Conservation (phyloP, 1,140 invertebrate species). For the Pristionchus pacificus region DNA sequence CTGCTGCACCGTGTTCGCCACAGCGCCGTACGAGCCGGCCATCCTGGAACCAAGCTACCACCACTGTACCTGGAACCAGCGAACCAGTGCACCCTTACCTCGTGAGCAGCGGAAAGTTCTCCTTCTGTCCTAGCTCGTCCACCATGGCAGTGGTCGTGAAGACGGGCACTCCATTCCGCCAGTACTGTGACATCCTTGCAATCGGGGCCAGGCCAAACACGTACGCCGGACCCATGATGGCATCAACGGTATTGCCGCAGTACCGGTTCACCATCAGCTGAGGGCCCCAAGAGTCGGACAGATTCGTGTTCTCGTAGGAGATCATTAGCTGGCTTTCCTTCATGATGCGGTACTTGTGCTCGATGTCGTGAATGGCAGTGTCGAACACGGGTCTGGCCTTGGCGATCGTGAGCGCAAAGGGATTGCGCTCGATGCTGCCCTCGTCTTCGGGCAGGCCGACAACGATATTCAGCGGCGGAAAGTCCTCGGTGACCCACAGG, state of each 20-base stretch:
- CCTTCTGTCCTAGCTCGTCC: slow-evolving; percentile 71
- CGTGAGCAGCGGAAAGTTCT: slow-evolving; percentile 72
- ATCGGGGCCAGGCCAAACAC: slow-evolving; percentile 86
- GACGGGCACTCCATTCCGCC: slow-evolving; percentile 74
- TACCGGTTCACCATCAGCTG: slow-evolving; percentile 53
- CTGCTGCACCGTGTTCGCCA: slow-evolving; percentile 68
- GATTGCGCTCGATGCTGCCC: slow-evolving; percentile 43
- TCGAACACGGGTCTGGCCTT: slow-evolving; percentile 55
- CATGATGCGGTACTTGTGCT: slow-evolving; percentile 32
- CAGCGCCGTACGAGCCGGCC: slow-evolving; percentile 75
- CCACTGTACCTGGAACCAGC: too few relatives aligned
- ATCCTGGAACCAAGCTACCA: too few relatives aligned
- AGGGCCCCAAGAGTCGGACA: slow-evolving; percentile 53
- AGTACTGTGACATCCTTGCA: slow-evolving; percentile 77
- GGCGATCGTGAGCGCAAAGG: slow-evolving; percentile 45
- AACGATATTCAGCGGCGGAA: slow-evolving; percentile 53
- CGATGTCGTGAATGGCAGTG: slow-evolving; percentile 50
- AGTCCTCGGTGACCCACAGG: too few relatives aligned
- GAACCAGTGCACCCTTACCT: too few relatives aligned
- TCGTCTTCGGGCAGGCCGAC: slow-evolving; percentile 48
- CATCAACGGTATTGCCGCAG: slow-evolving; percentile 65
- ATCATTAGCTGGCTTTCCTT: slow-evolving; percentile 40
- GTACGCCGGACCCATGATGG: slow-evolving; percentile 82
- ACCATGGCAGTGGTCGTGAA: slow-evolving; percentile 78
- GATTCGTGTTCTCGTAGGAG: slow-evolving; percentile 50